Conservation (phyloP, 1,140 invertebrate genomes). For the Drosophila teissieri region DNA sequence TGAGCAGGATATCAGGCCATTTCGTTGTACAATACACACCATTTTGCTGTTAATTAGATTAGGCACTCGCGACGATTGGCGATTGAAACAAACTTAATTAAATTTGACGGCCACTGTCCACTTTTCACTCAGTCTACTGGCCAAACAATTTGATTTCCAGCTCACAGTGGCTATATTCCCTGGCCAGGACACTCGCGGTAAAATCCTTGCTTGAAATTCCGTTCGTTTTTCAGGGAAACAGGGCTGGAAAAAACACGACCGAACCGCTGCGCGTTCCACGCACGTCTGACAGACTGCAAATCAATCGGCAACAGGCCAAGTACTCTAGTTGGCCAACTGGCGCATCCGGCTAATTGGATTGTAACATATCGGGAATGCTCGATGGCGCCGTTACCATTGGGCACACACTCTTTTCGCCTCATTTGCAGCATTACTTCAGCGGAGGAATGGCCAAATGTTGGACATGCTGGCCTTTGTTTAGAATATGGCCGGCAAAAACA, state of each 20-base stretch:
- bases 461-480: constrained; percentile 56
- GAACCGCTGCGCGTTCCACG: constrained; percentile 76
- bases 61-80: constrained; percentile 62
- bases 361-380: constrained; percentile 70
- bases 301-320: constrained; percentile 58
- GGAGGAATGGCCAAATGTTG: constrained; percentile 40
- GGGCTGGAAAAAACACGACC: constrained; percentile 68
- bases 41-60: constrained; percentile 77
- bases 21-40: constrained; percentile 55
- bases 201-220: constrained; percentile 15
- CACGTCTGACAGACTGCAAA: constrained; percentile 75
- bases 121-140: background rate
- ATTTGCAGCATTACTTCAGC: constrained; percentile 64
- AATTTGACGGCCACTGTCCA: constrained; percentile 25
- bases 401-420: constrained; percentile 37
- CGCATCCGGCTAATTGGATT: constrained; percentile 79
- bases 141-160: background rate
- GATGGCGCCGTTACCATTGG: constrained; percentile 40
- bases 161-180: constrained; percentile 6
- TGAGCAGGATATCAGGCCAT: constrained; percentile 7
- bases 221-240: constrained; percentile 11
- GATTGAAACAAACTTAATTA: constrained; percentile 59
- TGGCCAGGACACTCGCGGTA: constrained; percentile 33
- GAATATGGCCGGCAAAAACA: constrained; percentile 68
- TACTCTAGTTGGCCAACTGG: constrained; percentile 34